Base-by-base conservation (phyloP, 2,888 invertebrate species). In the Alloplasta piceator region DNA sequence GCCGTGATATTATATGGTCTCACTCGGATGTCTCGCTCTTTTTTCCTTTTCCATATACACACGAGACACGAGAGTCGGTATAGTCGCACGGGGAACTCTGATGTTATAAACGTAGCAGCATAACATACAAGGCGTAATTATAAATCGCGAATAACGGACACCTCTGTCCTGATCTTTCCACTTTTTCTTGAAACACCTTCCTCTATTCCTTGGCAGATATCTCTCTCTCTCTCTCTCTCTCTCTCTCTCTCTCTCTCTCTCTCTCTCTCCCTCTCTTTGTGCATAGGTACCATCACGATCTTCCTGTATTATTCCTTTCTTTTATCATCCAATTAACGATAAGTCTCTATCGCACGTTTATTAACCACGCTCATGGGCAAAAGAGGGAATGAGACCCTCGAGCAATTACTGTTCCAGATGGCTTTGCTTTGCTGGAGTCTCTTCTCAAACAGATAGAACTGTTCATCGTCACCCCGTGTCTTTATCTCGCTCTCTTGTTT, bases 71-170 rank as follows among this genome's bases (percentile, higher is more conserved):
- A 46, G 9, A 52, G 63, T 6, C 46, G 26, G 26, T 26, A 26
- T 26, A 26, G 26, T 26, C 26, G 26, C 26, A 26, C 26, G 26
- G 26, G 26, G 26, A 26, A 26, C 26, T 26, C 26, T 26, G 52
- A 39, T n/a, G 56, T 12, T 46, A 12, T 36, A 55, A 52, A 78
- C 70, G 75, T 72, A 63, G 56, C 68, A 68, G 26, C 70, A 67
- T 26, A 26, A 26, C 63, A 16, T 63, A 73, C 68, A 75, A 71
- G 84, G 76, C 82, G 83, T 79, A 83, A 84, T 84, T 85, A 90
- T 90, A 90, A 90, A 90, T 90, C 88, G 86, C 83, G 86, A 84
- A 85, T 87, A 87, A 86, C 87, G 87, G 86, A 85, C 85, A 84
- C 84, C 80, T 79, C 82, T 73, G 83, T 26, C 26, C 26, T 3